These are phyloP conservation scores for Indicator maculatus DNA, from an alignment of 2,113 vertebrate species.

Conservation along the genomic window DNA sequence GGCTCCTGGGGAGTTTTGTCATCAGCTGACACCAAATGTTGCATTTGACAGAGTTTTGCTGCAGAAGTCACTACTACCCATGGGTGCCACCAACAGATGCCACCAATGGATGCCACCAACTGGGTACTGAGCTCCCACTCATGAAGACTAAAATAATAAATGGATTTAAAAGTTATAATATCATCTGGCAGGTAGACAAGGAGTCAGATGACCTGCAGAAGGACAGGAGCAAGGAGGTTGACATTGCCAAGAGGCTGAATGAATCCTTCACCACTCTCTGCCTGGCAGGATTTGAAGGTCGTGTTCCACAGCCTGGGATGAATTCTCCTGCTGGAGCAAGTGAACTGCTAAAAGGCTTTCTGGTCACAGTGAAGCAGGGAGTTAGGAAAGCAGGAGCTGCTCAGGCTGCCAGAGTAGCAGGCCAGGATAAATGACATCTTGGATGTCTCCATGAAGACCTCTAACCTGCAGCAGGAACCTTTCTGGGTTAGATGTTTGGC, in stretches of 20 bases:
- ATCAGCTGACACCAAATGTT: too few relatives aligned
- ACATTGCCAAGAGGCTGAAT: constrained; percentile 35
- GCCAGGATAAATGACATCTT: constrained; percentile 2
- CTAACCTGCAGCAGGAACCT: background rate
- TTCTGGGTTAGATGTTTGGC: background rate
- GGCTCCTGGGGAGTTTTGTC: too few relatives aligned
- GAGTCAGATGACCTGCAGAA: constrained; percentile 7
- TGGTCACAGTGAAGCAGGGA: constrained; percentile 2
- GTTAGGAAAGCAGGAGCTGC: constrained; percentile 44
- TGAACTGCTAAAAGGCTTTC: constrained; percentile 46
- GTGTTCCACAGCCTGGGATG: constrained; percentile 36
- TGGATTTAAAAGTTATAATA: constrained; percentile 14
- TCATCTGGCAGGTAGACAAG: background rate
- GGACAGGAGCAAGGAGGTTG: constrained; percentile 16
- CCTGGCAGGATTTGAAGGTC: constrained; percentile 48
- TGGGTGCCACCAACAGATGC: too few relatives aligned
- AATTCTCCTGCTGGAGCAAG: constrained; percentile 28
- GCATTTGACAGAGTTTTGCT: background rate
- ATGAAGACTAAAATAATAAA: constrained; percentile 14
- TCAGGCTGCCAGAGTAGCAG: constrained; percentile 8
- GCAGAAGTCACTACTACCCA: background rate
- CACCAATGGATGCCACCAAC: too few relatives aligned
- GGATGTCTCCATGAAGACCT: background rate
- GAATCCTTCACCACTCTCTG: constrained; percentile 6
- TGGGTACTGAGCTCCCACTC: background rate